Evolutionary conservation across 1,140 invertebrate species (phyloP).

Genomic region (Penaeus japonicus): DNA sequence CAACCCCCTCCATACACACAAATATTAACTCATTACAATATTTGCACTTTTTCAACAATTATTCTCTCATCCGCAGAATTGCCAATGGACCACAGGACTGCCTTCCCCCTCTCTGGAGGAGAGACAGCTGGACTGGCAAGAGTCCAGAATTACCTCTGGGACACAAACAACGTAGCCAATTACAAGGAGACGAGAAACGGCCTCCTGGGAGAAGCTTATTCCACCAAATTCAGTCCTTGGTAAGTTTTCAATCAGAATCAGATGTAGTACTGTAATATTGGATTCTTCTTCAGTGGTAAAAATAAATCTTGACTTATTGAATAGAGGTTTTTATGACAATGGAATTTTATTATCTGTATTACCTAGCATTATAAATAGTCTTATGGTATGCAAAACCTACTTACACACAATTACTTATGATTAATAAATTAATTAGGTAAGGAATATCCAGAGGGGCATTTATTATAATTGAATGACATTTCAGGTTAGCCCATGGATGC

Average conservation of each 20-base stretch:
- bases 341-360: too few species aligned
- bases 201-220: constrained; percentile 65
- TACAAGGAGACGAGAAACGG: constrained; percentile 66
- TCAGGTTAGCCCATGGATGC: constrained; percentile 64
- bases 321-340: too few species aligned
- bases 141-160: constrained; percentile 64
- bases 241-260: not conserved
- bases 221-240: constrained; percentile 66
- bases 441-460: not conserved
- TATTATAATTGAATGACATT: too few species aligned
- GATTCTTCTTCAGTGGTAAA: too few species aligned
- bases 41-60: too few species aligned
- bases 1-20: too few species aligned
- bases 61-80: not conserved
- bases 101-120: constrained; percentile 63
- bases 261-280: not conserved
- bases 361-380: too few species aligned
- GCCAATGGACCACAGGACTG: constrained; percentile 58
- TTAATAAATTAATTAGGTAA: not conserved
- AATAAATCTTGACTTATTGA: too few species aligned
- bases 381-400: too few species aligned
- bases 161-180: constrained; percentile 63
- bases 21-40: too few species aligned
- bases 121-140: constrained; percentile 62
- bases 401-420: not conserved